These are phyloP conservation scores for Eilema griseolum DNA, from an alignment of 2,888 invertebrate species.

Conservation along the genomic window DNA sequence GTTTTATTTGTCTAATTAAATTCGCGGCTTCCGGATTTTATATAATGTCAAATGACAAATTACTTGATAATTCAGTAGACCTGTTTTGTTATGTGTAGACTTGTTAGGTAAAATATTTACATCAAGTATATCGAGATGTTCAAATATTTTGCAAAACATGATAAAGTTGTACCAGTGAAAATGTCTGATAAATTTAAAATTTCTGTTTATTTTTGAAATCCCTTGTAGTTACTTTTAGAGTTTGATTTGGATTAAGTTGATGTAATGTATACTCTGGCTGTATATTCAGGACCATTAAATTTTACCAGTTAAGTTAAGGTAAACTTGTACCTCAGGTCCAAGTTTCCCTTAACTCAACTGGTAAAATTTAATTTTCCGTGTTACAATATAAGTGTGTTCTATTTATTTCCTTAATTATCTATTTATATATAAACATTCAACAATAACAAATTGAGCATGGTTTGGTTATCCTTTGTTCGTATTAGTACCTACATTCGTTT, in stretches of 20 bases:
- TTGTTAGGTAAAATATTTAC: slow-evolving; percentile 14
- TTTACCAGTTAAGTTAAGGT: too few relatives aligned
- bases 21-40: slow-evolving; percentile 66
- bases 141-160: neutral
- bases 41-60: slow-evolving; percentile 54
- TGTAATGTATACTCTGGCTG: too few relatives aligned
- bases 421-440: too few relatives aligned
- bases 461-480: slow-evolving; percentile 4
- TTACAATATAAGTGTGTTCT: too few relatives aligned
- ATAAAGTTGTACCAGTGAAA: neutral
- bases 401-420: too few relatives aligned
- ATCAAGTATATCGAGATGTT: slow-evolving; percentile 10
- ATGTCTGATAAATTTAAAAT: neutral
- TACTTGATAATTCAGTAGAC: slow-evolving; percentile 42
- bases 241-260: neutral
- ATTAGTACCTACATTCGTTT: neutral
- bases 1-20: slow-evolving; percentile 72
- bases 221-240: neutral
- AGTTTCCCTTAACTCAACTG: too few relatives aligned
- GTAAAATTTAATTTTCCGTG: too few relatives aligned
- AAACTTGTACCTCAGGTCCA: too few relatives aligned
- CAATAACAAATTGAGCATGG: neutral
- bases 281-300: too few relatives aligned
- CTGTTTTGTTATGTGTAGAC: slow-evolving; percentile 30
- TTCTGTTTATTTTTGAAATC: neutral